A percentile compares a stretch with the other conserved stretches of the same genome.
phyloP scores from a whole-genome alignment of 2,888 invertebrate genomes.

The Arctia plantaginis region DNA sequence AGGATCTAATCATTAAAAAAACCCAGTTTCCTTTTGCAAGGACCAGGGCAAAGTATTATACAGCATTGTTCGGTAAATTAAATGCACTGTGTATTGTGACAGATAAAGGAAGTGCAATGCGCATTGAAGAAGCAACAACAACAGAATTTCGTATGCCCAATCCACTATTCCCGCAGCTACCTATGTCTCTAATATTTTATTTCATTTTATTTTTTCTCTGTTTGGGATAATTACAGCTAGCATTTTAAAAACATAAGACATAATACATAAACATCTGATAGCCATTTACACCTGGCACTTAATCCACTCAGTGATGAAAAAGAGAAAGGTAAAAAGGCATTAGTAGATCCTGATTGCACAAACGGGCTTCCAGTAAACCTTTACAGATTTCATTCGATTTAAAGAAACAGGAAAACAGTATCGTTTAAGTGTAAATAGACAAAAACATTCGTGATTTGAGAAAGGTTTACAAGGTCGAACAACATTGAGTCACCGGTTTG shows the following conservation, averaged over 20 bases:
- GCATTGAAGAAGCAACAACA: slow-evolving; percentile 65
- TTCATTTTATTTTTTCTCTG: too few relatives aligned
- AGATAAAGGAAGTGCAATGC: slow-evolving; percentile 80
- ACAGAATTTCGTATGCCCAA: slow-evolving; percentile 65
- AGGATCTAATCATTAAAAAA: slow-evolving; percentile 43
- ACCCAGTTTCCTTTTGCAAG: too few relatives aligned
- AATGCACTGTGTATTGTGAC: slow-evolving; percentile 75
- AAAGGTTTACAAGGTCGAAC: slow-evolving; percentile 20
- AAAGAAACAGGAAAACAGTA: slow-evolving; percentile 15
- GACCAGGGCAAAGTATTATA: slow-evolving; percentile 62
- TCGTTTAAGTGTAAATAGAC: slow-evolving; percentile 4
- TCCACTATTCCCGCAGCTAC: slow-evolving; percentile 49
- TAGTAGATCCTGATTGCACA: not conserved
- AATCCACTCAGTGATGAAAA: slow-evolving; percentile 20
- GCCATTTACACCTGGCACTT: too few relatives aligned
- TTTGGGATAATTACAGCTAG: too few relatives aligned
- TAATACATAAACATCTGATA: too few relatives aligned
- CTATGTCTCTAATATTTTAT: slow-evolving; percentile 26
- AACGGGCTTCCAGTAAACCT: not conserved
- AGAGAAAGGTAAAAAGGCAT: not conserved
- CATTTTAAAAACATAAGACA: too few relatives aligned
- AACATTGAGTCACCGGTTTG: slow-evolving; percentile 8
- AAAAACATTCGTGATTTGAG: slow-evolving; percentile 4
- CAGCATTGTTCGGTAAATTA: slow-evolving; percentile 69
- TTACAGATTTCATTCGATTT: not conserved